Conservation (phyloP, 2,888 invertebrate genomes). For the Hirtodrosophila duncani region DNA sequence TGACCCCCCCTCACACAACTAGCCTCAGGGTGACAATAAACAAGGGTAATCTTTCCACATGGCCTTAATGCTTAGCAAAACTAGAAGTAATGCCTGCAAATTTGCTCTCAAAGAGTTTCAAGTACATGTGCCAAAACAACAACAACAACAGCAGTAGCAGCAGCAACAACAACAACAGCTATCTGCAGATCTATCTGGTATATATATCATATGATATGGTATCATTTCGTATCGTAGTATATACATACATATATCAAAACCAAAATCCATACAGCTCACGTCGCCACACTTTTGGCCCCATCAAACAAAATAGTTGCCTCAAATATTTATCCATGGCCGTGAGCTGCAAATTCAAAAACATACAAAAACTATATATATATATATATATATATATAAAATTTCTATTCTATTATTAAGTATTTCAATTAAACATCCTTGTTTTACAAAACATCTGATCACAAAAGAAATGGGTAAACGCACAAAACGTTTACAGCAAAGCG, state of each 20-base stretch:
- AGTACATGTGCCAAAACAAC: conserved; percentile 67
- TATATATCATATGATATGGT: conserved; percentile 38
- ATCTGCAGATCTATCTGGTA: conserved; percentile 19
- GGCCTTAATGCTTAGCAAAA: conserved; percentile 61
- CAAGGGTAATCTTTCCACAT: conserved; percentile 35
- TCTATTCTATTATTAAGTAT: conserved; percentile 44
- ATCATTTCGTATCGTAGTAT: conserved; percentile 21
- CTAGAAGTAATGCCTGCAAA: too few species aligned
- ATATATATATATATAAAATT: conserved; percentile 38
- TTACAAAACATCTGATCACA: conserved; percentile 78
- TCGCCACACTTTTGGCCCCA: too few species aligned
- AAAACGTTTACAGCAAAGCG: conserved; percentile 28
- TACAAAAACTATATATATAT: conserved; percentile 31
- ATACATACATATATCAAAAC: conserved; percentile 21
- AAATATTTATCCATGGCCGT: conserved; percentile 21
- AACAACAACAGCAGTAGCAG: conserved; percentile 13
- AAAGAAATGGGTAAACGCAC: conserved; percentile 40
- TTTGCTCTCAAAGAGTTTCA: conserved; percentile 56
- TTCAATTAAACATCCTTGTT: conserved; percentile 76
- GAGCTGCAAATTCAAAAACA: conserved; percentile 25
- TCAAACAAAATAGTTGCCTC: too few species aligned
- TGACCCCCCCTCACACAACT: conserved; percentile 10
- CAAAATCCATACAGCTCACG: conserved; percentile 16
- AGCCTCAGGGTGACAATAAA: too few species aligned
- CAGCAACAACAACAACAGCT: conserved; percentile 6